These are phyloP conservation scores for Baryphthengus martii DNA, from an alignment of 2,113 vertebrate genomes.

Conservation along the genomic window DNA sequence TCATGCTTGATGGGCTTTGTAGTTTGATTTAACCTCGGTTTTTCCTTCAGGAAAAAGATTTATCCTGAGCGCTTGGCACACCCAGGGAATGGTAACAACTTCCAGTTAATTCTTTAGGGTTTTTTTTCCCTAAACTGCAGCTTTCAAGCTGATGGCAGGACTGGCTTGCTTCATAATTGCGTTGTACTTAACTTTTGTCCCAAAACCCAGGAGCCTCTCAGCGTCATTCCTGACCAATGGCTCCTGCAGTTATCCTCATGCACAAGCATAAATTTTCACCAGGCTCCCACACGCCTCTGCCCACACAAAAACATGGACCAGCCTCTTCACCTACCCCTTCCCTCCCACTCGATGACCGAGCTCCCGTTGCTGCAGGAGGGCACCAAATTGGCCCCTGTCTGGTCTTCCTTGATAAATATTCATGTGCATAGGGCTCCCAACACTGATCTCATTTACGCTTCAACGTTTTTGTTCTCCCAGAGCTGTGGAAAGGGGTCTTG, in stretches of 20 bases:
- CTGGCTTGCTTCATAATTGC: neutral
- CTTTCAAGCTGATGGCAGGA: neutral
- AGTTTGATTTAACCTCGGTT: constrained; percentile 57
- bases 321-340: neutral
- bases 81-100: neutral
- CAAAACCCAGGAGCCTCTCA: neutral
- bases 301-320: accelerated
- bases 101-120: neutral
- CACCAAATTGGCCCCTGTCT: neutral
- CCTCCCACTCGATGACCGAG: neutral
- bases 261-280: accelerated
- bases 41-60: constrained; percentile 51
- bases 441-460: neutral
- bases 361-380: neutral
- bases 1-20: neutral
- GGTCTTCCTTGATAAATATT: constrained; percentile 1
- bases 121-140: neutral
- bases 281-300: accelerated
- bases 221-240: accelerated
- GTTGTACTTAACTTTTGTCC: neutral
- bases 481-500: neutral
- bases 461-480: neutral
- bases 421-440: neutral
- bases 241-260: neutral
- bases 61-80: neutral